These are phyloP conservation scores for Tenthredo mesomela DNA, from an alignment of 2,888 invertebrate species.

Conservation along the genomic window DNA sequence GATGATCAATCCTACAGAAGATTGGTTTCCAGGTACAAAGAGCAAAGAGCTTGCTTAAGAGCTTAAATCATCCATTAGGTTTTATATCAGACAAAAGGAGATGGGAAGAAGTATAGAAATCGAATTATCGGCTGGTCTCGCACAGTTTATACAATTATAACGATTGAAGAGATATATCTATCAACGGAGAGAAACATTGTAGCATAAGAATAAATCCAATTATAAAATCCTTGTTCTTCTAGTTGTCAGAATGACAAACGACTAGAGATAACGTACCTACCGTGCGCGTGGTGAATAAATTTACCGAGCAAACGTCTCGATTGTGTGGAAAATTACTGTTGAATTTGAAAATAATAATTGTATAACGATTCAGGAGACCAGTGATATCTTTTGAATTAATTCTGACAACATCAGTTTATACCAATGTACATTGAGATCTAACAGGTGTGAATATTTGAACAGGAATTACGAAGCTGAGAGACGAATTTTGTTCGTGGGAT, in stretches of 20 bases:
- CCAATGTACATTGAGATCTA: neutral
- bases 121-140: neutral
- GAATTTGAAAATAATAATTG: neutral
- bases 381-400: neutral
- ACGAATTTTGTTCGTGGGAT: slow-evolving; percentile 89
- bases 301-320: neutral
- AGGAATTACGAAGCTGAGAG: slow-evolving; percentile 86
- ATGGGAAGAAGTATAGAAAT: neutral
- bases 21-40: slow-evolving; percentile 89
- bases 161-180: neutral
- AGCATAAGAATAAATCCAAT: neutral
- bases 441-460: slow-evolving; percentile 59
- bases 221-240: neutral
- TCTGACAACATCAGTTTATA: neutral
- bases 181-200: neutral
- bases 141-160: neutral
- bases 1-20: slow-evolving; percentile 91
- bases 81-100: neutral
- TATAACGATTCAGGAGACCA: neutral
- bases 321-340: neutral
- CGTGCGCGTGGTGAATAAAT: neutral
- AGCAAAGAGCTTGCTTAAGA: slow-evolving; percentile 26
- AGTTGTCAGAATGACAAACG: neutral
- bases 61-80: neutral
- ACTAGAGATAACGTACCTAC: neutral